Evolutionary conservation across 2,888 invertebrate genomes (phyloP).

Genomic region (Lordiphosa andalusiaca): DNA sequence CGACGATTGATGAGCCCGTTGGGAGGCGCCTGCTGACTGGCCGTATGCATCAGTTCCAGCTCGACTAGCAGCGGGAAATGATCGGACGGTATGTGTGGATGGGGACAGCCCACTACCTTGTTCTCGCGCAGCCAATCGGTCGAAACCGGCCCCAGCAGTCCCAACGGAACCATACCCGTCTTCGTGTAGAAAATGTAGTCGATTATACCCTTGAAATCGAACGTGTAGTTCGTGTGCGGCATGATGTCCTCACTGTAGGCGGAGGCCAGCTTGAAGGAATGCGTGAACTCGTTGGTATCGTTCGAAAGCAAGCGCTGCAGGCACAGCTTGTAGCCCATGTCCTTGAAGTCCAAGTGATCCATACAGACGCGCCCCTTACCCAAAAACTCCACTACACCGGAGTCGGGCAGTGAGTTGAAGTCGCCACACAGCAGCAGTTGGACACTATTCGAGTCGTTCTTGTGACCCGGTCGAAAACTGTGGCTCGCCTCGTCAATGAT

Average conservation of each 20-base stretch:
- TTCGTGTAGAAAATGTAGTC: conserved; percentile 99
- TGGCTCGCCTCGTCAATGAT: conserved; percentile 93
- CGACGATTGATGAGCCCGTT: conserved; percentile 92
- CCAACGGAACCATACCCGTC: conserved; percentile 96
- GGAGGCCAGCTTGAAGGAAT: conserved; percentile 96
- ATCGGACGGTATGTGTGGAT: conserved; percentile 98
- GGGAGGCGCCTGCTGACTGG: conserved; percentile 85
- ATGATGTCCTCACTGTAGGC: conserved; percentile 97
- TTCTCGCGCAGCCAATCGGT: conserved; percentile 96
- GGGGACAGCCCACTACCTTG: conserved; percentile 98
- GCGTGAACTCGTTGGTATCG: conserved; percentile 95
- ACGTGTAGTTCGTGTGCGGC: conserved; percentile 99
- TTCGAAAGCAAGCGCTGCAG: conserved; percentile 93
- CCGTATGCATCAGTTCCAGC: conserved; percentile 91
- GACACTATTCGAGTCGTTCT: conserved; percentile 88
- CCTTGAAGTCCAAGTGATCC: conserved; percentile 98
- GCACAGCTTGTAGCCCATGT: conserved; percentile 94
- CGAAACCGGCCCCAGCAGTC: conserved; percentile 96
- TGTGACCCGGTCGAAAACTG: conserved; percentile 87
- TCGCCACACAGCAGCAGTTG: conserved; percentile 98
- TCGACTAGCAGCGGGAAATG: conserved; percentile 96
- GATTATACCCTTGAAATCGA: conserved; percentile 99
- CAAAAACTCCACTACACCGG: conserved; percentile 98
- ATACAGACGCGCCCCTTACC: conserved; percentile 93
- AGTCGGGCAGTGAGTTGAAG: conserved; percentile 98